Conservation (phyloP, 2,113 vertebrate species). For the Notiomystis cincta region DNA sequence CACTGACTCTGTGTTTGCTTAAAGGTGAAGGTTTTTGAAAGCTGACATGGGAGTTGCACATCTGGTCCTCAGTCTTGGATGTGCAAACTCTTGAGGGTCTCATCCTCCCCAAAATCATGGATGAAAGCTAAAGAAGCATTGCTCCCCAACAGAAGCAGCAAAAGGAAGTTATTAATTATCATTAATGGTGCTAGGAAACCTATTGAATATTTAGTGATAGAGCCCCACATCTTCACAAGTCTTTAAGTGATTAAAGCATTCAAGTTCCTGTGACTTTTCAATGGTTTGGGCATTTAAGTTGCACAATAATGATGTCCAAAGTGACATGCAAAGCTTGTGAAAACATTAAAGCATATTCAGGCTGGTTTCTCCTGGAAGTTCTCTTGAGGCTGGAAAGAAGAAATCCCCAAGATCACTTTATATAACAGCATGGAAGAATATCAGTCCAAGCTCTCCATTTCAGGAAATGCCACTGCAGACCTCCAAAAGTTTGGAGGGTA, state of each 20-base stretch:
- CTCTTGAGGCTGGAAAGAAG: not conserved
- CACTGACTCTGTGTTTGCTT: not conserved
- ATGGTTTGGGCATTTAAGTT: not conserved
- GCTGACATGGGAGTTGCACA: accelerated
- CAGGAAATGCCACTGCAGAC: not conserved
- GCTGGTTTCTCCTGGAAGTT: not conserved
- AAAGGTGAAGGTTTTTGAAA: not conserved
- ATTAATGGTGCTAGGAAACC: not conserved
- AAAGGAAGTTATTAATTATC: not conserved
- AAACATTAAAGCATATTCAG: not conserved
- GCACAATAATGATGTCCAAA: not conserved
- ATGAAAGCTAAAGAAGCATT: not conserved
- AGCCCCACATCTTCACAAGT: not conserved
- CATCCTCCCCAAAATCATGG: not conserved
- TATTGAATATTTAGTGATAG: not conserved
- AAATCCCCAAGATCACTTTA: not conserved
- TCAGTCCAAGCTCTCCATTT: not conserved
- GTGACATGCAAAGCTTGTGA: not conserved
- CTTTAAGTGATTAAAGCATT: not conserved
- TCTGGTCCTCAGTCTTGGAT: not conserved
- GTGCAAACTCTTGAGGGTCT: not conserved
- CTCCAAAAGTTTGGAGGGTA: not conserved
- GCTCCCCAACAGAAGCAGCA: not conserved
- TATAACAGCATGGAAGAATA: not conserved
- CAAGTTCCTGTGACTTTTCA: not conserved